These are phyloP conservation scores for Camponotus pennsylvanicus DNA, from an alignment of 1,140 invertebrate species.

Conservation along the genomic window DNA sequence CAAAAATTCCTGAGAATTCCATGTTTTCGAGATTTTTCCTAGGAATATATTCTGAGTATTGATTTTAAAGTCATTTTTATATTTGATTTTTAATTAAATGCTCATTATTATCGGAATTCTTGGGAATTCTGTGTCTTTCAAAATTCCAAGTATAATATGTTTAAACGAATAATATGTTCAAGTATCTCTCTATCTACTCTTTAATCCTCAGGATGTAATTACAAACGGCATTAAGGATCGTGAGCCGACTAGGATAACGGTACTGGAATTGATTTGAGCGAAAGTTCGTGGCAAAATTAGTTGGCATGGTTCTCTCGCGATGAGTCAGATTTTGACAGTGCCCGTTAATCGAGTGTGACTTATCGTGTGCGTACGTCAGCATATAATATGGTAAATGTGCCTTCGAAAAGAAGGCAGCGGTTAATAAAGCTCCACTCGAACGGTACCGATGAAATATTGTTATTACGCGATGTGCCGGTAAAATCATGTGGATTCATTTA, in stretches of 20 bases:
- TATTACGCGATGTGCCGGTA: slow-evolving; percentile 4
- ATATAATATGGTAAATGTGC: slow-evolving; percentile 5
- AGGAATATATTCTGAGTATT: too few species aligned
- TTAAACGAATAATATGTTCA: neutral
- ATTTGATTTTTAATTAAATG: neutral
- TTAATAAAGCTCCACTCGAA: slow-evolving; percentile 31
- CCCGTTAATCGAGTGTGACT: slow-evolving; percentile 65
- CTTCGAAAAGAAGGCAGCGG: slow-evolving; percentile 5
- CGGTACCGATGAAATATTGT: slow-evolving; percentile 40
- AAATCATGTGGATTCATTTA: slow-evolving; percentile 28
- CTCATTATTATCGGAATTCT: neutral
- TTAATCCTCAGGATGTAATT: neutral
- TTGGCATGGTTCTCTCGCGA: slow-evolving; percentile 47
- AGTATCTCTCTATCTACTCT: neutral
- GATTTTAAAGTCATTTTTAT: too few species aligned
- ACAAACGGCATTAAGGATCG: neutral
- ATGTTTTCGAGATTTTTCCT: too few species aligned
- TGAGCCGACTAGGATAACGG: neutral
- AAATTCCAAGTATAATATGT: neutral
- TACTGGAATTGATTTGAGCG: slow-evolving; percentile 26
- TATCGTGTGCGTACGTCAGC: slow-evolving; percentile 27
- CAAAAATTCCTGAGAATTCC: too few species aligned
- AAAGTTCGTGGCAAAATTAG: slow-evolving; percentile 52
- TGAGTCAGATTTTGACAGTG: slow-evolving; percentile 69
- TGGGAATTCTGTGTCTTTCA: neutral